phyloP scores from a whole-genome alignment of 2,888 invertebrate species.

The Leptinotarsa rubiginosa region DNA sequence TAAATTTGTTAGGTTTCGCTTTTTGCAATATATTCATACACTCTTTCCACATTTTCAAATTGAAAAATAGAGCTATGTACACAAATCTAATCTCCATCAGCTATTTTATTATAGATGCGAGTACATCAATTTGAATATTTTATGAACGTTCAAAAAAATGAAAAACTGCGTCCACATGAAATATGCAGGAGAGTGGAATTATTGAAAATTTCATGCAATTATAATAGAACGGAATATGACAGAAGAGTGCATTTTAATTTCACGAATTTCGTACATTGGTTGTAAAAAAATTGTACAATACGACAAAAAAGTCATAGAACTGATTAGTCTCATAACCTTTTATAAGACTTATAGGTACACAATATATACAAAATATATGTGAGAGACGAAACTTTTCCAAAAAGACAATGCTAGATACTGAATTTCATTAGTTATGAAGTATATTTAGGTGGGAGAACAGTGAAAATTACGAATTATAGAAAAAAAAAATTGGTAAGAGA shows the following conservation, averaged over 20 bases:
- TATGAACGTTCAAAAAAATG: conserved; percentile 36
- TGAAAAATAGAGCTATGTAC: conserved; percentile 37
- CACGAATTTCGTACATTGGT: too few relatives aligned
- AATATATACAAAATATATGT: too few relatives aligned
- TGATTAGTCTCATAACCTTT: too few relatives aligned
- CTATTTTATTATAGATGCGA: conserved; percentile 41
- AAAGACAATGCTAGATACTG: too few relatives aligned
- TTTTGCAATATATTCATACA: conserved; percentile 23
- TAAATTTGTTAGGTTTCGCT: conserved; percentile 5
- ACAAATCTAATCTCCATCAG: conserved; percentile 39
- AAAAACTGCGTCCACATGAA: conserved; percentile 7
- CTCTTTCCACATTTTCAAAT: conserved; percentile 30
- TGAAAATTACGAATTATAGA: too few relatives aligned
- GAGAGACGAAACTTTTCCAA: too few relatives aligned
- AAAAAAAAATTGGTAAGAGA: too few relatives aligned
- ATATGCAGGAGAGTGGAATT: conserved; percentile 32
- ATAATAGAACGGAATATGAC: neutral
- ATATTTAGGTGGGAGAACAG: too few relatives aligned
- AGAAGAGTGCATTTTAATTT: neutral
- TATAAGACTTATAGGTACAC: too few relatives aligned
- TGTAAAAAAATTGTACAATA: too few relatives aligned
- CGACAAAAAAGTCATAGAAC: too few relatives aligned
- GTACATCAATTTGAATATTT: conserved; percentile 41
- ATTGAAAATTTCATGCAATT: conserved; percentile 29
- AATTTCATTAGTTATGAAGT: too few relatives aligned